Base-by-base conservation (phyloP, 2,888 invertebrate species). In the Eilema sororculum region DNA sequence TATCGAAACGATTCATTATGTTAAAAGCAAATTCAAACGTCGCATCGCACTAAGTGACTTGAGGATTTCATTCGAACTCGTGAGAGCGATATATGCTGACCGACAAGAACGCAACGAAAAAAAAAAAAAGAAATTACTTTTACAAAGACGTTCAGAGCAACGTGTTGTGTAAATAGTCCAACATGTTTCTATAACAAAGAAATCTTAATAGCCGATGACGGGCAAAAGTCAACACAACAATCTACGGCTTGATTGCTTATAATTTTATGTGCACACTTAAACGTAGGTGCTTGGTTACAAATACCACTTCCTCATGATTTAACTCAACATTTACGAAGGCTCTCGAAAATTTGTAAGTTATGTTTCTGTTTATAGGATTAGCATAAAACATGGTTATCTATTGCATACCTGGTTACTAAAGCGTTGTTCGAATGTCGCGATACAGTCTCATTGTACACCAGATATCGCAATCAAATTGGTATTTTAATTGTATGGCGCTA, bases 111-210 rank as follows among this genome's bases (percentile, higher is more conserved):
- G 82, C 78, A 79, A 82, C 75, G 82, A 88, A 93, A 94, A 52
- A 93, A 91, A n/a, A n/a, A n/a, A 93, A 93, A 91, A 86, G 76
- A 84, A 89, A 90, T 91, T 93, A 91, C 91, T 93, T 91, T 89
- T 89, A 93, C 89, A 93, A 93, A 91, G 89, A 86, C 88, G 83
- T 87, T 91, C 91, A 91, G 88, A 85, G 90, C 90, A 88, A 82
- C 93, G 93, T 95, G 95, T 94, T 95, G 93, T 94, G 93, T 95
- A 95, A 95, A 95, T 94, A 95, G 94, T 94, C 90, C 93, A 90
- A 94, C 94, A 94, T 95, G 95, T 95, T 94, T 92, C 93, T 91
- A 89, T 90, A 94, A 95, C 95, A 95, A 95, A 94, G 95, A 94
- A 93, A 90, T 94, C 95, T 95, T 95, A 95, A 95, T 94, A 94